A percentile compares a stretch with the other conserved stretches of the same genome.
Evolutionary conservation across 2,113 vertebrate genomes (phyloP).

Genomic region (Cariama cristata): DNA sequence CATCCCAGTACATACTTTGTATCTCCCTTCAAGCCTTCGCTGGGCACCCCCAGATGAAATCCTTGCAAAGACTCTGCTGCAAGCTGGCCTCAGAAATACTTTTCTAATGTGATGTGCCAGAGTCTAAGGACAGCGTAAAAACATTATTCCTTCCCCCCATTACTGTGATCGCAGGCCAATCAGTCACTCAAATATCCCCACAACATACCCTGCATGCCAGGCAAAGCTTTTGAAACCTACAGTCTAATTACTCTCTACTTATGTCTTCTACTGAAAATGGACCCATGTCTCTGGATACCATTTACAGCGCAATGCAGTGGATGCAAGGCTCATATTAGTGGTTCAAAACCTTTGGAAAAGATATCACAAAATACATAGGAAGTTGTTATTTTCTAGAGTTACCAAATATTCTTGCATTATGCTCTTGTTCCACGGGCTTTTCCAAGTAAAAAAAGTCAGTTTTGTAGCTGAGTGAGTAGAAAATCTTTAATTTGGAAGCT

Average conservation of each 20-base stretch:
- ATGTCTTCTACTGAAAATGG: background rate
- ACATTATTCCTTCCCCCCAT: background rate
- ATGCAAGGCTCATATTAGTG: conserved; percentile 15
- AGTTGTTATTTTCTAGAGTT: conserved; percentile 53
- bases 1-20: background rate
- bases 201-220: background rate
- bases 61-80: background rate
- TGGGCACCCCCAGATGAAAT: background rate
- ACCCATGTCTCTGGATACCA: background rate
- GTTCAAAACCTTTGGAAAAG: conserved; percentile 49
- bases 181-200: background rate
- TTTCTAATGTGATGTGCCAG: background rate
- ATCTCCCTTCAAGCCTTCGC: background rate
- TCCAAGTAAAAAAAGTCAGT: background rate
- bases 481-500: background rate
- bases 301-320: background rate
- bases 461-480: background rate
- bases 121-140: background rate
- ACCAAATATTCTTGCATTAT: conserved; percentile 17
- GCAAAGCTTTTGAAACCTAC: background rate
- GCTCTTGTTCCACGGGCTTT: conserved; percentile 4
- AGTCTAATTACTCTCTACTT: background rate
- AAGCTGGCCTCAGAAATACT: background rate
- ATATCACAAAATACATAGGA: conserved; percentile 22
- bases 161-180: background rate